These are phyloP conservation scores for Chromis chromis DNA, from an alignment of 2,797 vertebrate genomes.

Conservation along the genomic window DNA sequence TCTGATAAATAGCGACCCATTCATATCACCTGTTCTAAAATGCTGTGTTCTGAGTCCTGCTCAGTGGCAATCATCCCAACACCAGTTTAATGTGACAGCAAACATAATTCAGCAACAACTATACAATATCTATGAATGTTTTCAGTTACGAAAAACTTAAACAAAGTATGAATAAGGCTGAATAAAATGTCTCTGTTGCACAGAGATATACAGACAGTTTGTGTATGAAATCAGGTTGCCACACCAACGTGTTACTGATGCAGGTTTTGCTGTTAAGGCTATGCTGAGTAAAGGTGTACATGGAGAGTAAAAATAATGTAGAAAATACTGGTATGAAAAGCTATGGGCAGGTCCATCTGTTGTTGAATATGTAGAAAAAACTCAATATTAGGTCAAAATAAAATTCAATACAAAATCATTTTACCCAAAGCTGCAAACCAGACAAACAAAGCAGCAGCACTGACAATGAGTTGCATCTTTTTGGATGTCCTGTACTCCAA, in stretches of 20 bases:
- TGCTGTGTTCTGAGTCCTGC: slow-evolving; percentile 80
- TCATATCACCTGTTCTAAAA: slow-evolving; percentile 31
- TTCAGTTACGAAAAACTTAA: slow-evolving; percentile 47
- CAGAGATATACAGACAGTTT: slow-evolving; percentile 50
- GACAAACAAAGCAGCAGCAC: slow-evolving; percentile 30
- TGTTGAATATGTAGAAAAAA: slow-evolving; percentile 58
- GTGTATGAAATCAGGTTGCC: slow-evolving; percentile 41
- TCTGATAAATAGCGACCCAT: slow-evolving; percentile 57
- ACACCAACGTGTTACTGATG: slow-evolving; percentile 44
- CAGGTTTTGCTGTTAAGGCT: slow-evolving; percentile 76
- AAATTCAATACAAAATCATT: slow-evolving; percentile 42
- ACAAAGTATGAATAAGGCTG: slow-evolving; percentile 62
- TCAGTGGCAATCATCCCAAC: slow-evolving; percentile 74
- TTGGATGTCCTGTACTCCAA: neutral
- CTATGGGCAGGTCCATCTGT: slow-evolving; percentile 75
- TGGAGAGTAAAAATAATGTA: slow-evolving; percentile 56
- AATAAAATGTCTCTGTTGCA: slow-evolving; percentile 44
- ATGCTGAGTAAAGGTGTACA: slow-evolving; percentile 63
- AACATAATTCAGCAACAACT: slow-evolving; percentile 46
- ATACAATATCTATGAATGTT: slow-evolving; percentile 52
- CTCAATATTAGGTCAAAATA: slow-evolving; percentile 37
- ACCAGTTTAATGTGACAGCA: slow-evolving; percentile 51
- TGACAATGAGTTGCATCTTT: neutral
- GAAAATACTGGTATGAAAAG: slow-evolving; percentile 67
- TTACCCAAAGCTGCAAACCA: slow-evolving; percentile 40